A percentile compares a stretch with the other conserved stretches of the same genome.
phyloP scores from a whole-genome alignment of 2,113 vertebrate species.

The Balaenoptera acutorostrata region DNA sequence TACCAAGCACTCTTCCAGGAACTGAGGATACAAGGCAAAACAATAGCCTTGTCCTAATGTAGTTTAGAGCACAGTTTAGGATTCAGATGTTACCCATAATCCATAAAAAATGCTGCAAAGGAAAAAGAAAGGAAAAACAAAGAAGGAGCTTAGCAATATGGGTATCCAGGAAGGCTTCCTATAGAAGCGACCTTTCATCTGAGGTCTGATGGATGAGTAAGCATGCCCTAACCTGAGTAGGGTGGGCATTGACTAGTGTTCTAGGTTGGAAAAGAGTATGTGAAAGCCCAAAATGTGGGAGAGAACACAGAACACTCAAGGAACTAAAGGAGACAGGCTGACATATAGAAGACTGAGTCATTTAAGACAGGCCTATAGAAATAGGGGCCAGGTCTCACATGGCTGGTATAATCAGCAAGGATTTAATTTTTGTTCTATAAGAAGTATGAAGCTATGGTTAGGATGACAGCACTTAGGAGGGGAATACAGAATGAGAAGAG shows the following conservation, averaged over 20 bases:
- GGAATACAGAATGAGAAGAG: background rate
- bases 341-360: background rate
- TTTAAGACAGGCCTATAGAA: background rate
- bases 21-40: background rate
- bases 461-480: background rate
- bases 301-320: background rate
- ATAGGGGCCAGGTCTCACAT: background rate
- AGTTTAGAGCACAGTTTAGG: background rate
- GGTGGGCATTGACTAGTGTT: rapidly evolving
- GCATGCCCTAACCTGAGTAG: background rate
- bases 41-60: background rate
- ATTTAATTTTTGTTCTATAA: background rate
- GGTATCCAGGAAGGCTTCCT: background rate
- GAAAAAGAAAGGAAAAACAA: background rate
- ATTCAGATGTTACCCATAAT: background rate
- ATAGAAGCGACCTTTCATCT: background rate
- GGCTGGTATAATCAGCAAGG: background rate
- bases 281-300: background rate
- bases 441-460: background rate
- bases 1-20: background rate
- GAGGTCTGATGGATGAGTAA: background rate
- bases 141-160: background rate
- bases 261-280: background rate
- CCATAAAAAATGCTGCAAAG: background rate
- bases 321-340: background rate